Conservation (phyloP, 2,113 vertebrate species). For the Gymnogyps californianus region DNA sequence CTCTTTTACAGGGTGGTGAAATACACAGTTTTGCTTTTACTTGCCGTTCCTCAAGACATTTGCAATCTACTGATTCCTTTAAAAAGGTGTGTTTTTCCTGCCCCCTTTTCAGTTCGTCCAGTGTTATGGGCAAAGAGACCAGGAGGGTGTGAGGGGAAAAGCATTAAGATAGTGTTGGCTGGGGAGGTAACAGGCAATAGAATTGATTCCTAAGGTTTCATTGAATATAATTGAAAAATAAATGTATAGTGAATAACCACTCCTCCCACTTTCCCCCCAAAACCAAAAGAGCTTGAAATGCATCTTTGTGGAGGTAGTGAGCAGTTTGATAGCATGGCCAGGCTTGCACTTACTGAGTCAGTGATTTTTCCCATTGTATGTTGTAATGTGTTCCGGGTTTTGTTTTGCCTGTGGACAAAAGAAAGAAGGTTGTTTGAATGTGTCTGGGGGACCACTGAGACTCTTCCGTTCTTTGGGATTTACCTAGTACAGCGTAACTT, state of each 20-base stretch:
- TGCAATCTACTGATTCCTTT: neutral
- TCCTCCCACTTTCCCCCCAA: neutral
- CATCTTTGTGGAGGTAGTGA: neutral
- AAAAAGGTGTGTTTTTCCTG: neutral
- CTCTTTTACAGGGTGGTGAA: neutral
- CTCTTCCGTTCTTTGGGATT: neutral
- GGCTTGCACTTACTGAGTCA: neutral
- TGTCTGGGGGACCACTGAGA: neutral
- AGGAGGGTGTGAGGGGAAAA: neutral
- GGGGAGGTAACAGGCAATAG: no score
- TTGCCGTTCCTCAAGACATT: neutral
- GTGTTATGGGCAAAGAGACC: neutral
- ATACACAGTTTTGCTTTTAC: neutral
- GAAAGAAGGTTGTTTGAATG: neutral
- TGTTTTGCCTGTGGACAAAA: neutral
- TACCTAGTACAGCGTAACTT: neutral
- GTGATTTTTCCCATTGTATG: neutral
- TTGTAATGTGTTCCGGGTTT: neutral
- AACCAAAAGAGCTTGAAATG: neutral
- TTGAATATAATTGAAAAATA: neutral
- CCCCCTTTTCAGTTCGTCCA: neutral
- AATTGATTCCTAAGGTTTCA: neutral
- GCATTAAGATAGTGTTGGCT: neutral
- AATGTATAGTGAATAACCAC: neutral
- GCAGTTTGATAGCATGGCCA: no score